A percentile compares a stretch with the other conserved stretches of the same genome.
These are phyloP conservation scores for Penaeus japonicus DNA, from an alignment of 1,140 invertebrate species.

Conservation along the genomic window DNA sequence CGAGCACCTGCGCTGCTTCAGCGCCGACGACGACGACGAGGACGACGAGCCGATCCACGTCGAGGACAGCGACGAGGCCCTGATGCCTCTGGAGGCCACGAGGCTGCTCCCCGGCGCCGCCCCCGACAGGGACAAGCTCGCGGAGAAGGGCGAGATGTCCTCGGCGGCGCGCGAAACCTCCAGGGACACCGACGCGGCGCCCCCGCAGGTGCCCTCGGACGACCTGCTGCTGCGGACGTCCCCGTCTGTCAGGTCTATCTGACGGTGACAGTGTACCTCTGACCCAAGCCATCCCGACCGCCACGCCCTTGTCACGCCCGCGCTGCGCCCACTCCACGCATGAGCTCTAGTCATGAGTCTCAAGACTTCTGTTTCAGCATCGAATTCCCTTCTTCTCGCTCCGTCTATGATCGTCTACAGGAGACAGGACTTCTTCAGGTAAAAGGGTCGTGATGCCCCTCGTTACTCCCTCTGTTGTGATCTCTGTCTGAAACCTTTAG, in stretches of 20 bases:
- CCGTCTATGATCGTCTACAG: background rate
- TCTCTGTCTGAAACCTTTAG: background rate
- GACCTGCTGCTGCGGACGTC: slow-evolving; percentile 46
- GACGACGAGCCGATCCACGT: slow-evolving; percentile 30
- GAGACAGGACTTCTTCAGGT: no score
- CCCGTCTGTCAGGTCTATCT: slow-evolving; percentile 38
- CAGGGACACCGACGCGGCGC: background rate
- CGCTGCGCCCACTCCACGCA: slow-evolving; percentile 8
- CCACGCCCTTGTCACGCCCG: background rate
- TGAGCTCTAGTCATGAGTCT: slow-evolving; percentile 21
- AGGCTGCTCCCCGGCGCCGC: background rate
- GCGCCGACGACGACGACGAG: background rate
- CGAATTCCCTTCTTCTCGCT: background rate
- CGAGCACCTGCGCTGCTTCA: background rate
- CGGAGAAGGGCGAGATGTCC: no score
- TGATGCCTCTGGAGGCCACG: background rate
- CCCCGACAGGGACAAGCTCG: no score
- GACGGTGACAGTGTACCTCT: slow-evolving; percentile 49
- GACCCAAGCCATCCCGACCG: background rate
- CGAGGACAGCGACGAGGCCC: slow-evolving; percentile 21
- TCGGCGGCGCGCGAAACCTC: no score
- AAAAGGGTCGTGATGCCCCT: no score
- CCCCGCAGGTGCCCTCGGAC: slow-evolving; percentile 9
- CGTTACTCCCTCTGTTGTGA: no score
- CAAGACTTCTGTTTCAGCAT: background rate